Evolutionary conservation across 2,888 invertebrate species (phyloP), one percentile per base, ranked within the genome.

Genomic region (Melinopterus prodromus): DNA sequence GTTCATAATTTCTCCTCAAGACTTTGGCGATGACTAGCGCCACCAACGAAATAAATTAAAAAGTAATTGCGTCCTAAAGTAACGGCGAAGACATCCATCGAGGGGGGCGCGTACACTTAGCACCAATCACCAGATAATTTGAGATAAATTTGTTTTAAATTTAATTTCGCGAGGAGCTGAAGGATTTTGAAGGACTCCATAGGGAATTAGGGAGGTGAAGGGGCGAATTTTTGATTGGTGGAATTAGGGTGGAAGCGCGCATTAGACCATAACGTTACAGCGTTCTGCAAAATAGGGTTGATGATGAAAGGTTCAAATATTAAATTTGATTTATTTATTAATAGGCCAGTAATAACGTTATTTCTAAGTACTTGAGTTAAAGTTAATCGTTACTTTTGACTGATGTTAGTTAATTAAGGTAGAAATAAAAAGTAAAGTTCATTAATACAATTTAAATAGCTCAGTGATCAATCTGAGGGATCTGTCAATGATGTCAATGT

Each of bases 91-190:
- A 53, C 53, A 53, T 53, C 53, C 53, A 12, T 53, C 53, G 53
- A 53, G 53, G 53, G 12, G 53, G 53, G 12, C 9, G 53, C 12
- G 53, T 7, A 53, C 53, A 53, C 53, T 53, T 53, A 53, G 53
- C 53, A 53, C 53, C 53, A 53, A 53, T 53, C 53, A 53, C 53
- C 53, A 53, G 53, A 53, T 53, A 53, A 53, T 53, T 53, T 12
- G 53, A 53, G 53, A 53, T 53, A 53, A 53, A 53, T 53, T 53
- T 53, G 53, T 53, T 53, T 53, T 53, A 53, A 53, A 53, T 53
- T 53, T 53, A 53, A 53, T 53, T 53, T 53, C 9, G 53, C 53
- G 53, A 53, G 53, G 53, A 53, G 1, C 53, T 53, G 53, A 53
- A 53, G 53, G 53, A 53, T 53, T 53, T 53, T 53, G 53, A 53